These are phyloP conservation scores for Stratiomys singularior DNA, from an alignment of 2,888 invertebrate species.

Conservation along the genomic window DNA sequence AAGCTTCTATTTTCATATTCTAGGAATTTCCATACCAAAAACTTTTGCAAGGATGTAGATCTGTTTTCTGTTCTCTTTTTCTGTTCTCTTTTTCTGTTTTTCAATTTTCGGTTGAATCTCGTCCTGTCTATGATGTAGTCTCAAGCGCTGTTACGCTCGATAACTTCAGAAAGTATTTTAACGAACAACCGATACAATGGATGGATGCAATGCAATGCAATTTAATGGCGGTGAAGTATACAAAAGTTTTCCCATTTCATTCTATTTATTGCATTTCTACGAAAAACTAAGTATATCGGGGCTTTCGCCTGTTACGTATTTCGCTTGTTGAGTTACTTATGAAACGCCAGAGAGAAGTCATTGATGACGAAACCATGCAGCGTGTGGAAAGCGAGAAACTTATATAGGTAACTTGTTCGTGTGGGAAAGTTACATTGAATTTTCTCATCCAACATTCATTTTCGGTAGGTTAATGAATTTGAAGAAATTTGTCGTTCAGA, in stretches of 20 bases:
- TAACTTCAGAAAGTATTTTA: not conserved
- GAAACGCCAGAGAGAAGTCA: not conserved
- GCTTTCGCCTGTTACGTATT: conserved; percentile 1
- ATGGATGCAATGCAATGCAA: not conserved
- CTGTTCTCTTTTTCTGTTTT: no score
- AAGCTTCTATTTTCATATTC: no score
- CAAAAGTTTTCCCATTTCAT: conserved; percentile 25
- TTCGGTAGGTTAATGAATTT: no score
- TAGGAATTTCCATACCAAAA: no score
- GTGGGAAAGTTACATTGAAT: no score
- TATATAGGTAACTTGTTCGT: no score
- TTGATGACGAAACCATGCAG: not conserved
- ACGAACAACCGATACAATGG: not conserved
- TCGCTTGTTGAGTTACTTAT: no score
- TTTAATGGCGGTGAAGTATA: not conserved
- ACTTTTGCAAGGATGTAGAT: no score
- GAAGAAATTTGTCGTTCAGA: no score
- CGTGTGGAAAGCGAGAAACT: not conserved
- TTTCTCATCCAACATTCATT: no score
- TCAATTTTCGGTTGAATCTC: not conserved
- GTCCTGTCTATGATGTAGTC: not conserved
- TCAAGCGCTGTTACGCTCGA: conserved; percentile 1
- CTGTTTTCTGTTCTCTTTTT: no score
- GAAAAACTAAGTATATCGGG: not conserved
- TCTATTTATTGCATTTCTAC: conserved; percentile 28